These are phyloP conservation scores for Trissoscelio sp. DNA, from an alignment of 2,888 invertebrate genomes.

Conservation along the genomic window DNA sequence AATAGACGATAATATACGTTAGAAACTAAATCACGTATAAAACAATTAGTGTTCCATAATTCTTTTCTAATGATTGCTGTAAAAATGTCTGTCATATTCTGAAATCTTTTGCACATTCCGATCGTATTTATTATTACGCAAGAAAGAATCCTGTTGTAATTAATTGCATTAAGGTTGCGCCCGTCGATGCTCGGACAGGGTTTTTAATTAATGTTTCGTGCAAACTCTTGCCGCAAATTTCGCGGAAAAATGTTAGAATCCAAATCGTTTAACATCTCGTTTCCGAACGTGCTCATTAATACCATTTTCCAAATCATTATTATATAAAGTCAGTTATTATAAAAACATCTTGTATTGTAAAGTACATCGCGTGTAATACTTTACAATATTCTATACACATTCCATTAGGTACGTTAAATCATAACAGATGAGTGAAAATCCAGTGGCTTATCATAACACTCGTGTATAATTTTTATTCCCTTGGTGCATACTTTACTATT, in stretches of 20 bases:
- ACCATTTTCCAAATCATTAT: constrained; percentile 11
- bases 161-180: constrained; percentile 57
- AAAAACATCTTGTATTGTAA: neutral
- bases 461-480: no score
- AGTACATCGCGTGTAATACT: no score
- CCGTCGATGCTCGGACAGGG: constrained; percentile 13
- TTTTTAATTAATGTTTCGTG: constrained; percentile 52
- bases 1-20: neutral
- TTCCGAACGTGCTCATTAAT: neutral
- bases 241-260: constrained; percentile 20
- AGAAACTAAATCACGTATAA: constrained; percentile 17
- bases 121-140: constrained; percentile 41
- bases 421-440: neutral
- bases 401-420: neutral
- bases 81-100: constrained; percentile 42
- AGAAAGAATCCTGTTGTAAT: constrained; percentile 48
- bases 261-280: constrained; percentile 20
- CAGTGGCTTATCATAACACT: neutral
- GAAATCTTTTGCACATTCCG: constrained; percentile 50
- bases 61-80: constrained; percentile 29
- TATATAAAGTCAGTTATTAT: neutral
- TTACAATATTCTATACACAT: no score
- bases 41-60: constrained; percentile 28
- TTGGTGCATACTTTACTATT: no score
- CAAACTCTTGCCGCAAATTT: constrained; percentile 5